Conservation (phyloP, 2,888 invertebrate species). For the Drosophila robusta region DNA sequence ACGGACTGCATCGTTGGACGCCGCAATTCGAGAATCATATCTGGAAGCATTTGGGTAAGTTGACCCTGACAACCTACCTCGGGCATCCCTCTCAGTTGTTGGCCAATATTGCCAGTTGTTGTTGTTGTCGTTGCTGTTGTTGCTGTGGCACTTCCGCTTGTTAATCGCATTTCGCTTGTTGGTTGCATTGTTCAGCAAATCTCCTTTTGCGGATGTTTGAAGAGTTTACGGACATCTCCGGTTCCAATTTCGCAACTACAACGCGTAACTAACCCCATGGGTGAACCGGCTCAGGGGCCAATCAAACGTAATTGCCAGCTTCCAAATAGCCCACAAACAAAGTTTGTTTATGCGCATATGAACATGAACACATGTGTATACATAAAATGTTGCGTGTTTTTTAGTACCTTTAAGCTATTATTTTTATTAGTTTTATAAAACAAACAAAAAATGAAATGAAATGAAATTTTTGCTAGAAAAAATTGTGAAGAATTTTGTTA, state of each 20-base stretch:
- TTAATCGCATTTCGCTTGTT: constrained; percentile 63
- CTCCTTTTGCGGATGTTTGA: constrained; percentile 16
- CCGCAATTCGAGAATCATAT: constrained; percentile 84
- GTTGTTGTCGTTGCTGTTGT: constrained; percentile 2
- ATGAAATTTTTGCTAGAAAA: too few relatives aligned
- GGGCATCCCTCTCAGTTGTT: not conserved
- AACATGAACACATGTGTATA: not conserved
- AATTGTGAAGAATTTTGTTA: too few relatives aligned
- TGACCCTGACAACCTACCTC: not conserved
- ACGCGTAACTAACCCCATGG: constrained; percentile 4
- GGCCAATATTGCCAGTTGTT: not conserved
- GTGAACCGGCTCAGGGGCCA: constrained; percentile 19
- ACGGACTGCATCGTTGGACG: constrained; percentile 84
- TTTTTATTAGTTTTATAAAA: too few relatives aligned
- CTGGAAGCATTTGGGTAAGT: constrained; percentile 85
- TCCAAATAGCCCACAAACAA: constrained; percentile 4
- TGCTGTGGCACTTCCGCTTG: constrained; percentile 47
- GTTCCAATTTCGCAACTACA: constrained; percentile 23
- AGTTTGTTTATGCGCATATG: constrained; percentile 8
- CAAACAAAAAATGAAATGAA: too few relatives aligned
- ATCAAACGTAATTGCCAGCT: constrained; percentile 63
- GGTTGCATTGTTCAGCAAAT: constrained; percentile 64
- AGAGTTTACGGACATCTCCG: constrained; percentile 26
- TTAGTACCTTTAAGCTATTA: too few relatives aligned
- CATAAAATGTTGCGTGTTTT: not conserved